phyloP scores from a whole-genome alignment of 2,888 invertebrate genomes.

The Xestobium rufovillosum region DNA sequence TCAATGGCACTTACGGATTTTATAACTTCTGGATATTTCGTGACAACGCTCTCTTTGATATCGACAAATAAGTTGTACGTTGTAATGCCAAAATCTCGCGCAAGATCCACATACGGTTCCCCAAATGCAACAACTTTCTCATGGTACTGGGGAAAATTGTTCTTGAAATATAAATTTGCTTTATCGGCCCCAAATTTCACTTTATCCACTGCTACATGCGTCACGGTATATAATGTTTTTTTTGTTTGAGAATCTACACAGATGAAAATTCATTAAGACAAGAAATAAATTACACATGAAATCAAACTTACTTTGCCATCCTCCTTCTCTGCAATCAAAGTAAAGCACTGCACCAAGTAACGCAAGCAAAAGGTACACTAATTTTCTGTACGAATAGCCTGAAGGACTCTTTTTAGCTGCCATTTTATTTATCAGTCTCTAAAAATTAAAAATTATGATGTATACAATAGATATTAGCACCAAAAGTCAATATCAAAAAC shows the following conservation, averaged over 20 bases:
- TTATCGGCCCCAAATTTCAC: conserved; percentile 54
- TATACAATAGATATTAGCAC: no score
- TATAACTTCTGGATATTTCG: conserved; percentile 45
- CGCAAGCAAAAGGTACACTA: conserved; percentile 54
- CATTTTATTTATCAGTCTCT: conserved; percentile 45
- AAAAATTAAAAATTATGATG: conserved; percentile 30
- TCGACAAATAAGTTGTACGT: conserved; percentile 43
- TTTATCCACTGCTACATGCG: conserved; percentile 55
- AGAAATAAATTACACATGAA: conserved; percentile 6
- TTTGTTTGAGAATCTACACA: no score
- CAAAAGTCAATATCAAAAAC: no score
- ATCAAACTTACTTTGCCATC: conserved; percentile 57
- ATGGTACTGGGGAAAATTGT: conserved; percentile 61
- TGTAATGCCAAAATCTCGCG: conserved; percentile 51
- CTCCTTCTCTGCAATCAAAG: conserved; percentile 60
- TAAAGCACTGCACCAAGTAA: conserved; percentile 54
- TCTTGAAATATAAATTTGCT: conserved; percentile 60
- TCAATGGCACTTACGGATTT: conserved; percentile 45
- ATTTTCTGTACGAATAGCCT: conserved; percentile 57
- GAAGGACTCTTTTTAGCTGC: conserved; percentile 31
- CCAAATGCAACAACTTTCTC: conserved; percentile 48
- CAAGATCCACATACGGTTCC: conserved; percentile 56
- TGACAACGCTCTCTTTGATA: conserved; percentile 28
- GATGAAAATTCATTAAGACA: not conserved
- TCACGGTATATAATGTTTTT: no score